Conservation (phyloP, 2,797 vertebrate genomes). For the Chromobotia macracanthus region DNA sequence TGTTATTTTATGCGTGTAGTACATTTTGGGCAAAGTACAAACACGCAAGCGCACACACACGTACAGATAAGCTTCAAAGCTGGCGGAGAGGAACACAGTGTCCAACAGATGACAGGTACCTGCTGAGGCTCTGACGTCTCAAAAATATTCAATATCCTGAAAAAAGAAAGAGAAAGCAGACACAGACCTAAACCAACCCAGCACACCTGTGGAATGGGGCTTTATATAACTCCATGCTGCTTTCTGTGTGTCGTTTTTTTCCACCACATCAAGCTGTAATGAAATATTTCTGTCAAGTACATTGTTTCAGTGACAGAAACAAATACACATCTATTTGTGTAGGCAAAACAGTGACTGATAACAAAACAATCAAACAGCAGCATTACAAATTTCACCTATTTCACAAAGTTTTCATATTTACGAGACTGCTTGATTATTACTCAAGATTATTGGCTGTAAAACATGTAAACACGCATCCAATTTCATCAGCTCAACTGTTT, state of each 20-base stretch:
- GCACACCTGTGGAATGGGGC: neutral
- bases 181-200: constrained; percentile 6
- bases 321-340: neutral
- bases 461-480: too few relatives aligned
- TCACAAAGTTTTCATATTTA: too few relatives aligned
- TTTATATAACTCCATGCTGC: neutral
- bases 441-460: too few relatives aligned
- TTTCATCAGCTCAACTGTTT: too few relatives aligned
- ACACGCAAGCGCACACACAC: neutral
- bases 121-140: constrained; percentile 23
- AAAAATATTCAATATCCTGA: constrained; percentile 24
- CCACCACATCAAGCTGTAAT: neutral
- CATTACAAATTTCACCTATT: too few relatives aligned
- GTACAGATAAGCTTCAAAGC: constrained; percentile 26
- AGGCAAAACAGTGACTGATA: neutral
- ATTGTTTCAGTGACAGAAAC: neutral
- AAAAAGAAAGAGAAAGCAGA: neutral
- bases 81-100: constrained; percentile 20
- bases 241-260: neutral
- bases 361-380: too few relatives aligned
- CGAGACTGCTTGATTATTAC: too few relatives aligned
- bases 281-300: neutral
- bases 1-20: neutral
- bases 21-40: constrained; percentile 9
- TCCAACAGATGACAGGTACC: constrained; percentile 34